Evolutionary conservation across 2,113 vertebrate species (phyloP).

Genomic region (Brachyistius frenatus): DNA sequence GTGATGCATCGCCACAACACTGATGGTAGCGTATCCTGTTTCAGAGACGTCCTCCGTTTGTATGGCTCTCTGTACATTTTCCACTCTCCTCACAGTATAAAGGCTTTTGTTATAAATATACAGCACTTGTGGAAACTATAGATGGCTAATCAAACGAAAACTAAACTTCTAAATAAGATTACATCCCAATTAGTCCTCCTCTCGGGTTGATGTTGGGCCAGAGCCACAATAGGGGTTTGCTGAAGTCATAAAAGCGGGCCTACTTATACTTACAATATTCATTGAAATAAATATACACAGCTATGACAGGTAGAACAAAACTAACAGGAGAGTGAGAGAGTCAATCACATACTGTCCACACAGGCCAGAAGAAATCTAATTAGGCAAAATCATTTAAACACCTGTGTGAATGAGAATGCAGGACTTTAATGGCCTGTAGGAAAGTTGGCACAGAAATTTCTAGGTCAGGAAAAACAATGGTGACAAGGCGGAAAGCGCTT

Average conservation of each 20-base stretch:
- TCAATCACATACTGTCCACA: background rate
- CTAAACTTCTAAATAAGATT: background rate
- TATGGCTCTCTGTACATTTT: conserved; percentile 19
- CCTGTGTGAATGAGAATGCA: conserved; percentile 29
- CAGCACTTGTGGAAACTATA: background rate
- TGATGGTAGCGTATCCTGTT: conserved; percentile 61
- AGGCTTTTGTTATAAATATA: background rate
- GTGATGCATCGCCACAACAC: conserved; percentile 28
- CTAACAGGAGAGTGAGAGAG: background rate
- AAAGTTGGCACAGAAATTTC: conserved; percentile 69
- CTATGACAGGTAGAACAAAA: background rate
- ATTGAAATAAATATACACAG: no score
- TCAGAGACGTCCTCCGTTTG: conserved; percentile 37
- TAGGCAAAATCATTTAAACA: conserved; percentile 24
- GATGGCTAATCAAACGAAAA: background rate
- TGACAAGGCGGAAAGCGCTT: conserved; percentile 67
- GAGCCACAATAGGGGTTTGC: background rate
- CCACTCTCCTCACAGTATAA: background rate
- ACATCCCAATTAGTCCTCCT: background rate
- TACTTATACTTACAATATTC: background rate
- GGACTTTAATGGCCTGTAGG: conserved; percentile 58
- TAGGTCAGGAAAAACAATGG: conserved; percentile 69
- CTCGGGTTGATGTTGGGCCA: background rate
- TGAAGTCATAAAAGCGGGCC: background rate
- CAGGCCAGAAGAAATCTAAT: conserved; percentile 23